Conservation (phyloP, 2,797 vertebrate species). For the Diglossa cyanea region DNA sequence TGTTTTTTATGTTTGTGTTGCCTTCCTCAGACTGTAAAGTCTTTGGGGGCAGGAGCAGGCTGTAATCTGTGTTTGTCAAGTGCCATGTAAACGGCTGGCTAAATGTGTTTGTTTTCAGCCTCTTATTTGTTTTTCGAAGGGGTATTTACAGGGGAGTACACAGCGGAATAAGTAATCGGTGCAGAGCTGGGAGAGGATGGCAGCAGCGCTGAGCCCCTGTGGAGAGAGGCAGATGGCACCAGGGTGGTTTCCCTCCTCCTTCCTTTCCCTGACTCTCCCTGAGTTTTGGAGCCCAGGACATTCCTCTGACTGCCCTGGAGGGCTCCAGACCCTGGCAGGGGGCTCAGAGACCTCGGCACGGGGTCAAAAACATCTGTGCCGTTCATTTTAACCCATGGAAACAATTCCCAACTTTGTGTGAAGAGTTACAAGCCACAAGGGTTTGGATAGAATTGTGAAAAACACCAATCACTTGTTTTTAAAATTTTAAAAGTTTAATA, state of each 20-base stretch:
- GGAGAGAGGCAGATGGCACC: neutral
- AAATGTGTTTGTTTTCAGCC: conserved; percentile 40
- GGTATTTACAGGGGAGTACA: neutral
- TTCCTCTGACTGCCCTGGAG: too few relatives aligned
- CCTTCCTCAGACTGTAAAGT: neutral
- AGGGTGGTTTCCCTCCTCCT: neutral
- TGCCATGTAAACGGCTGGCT: conserved; percentile 24
- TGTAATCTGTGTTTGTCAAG: conserved; percentile 43
- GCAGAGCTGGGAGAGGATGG: neutral
- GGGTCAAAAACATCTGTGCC: too few relatives aligned
- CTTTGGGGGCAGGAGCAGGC: neutral
- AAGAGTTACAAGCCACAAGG: too few relatives aligned
- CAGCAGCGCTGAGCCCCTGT: neutral
- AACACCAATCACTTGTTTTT: too few relatives aligned
- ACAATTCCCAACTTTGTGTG: too few relatives aligned
- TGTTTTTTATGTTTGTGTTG: neutral
- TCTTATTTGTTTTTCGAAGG: conserved; percentile 45
- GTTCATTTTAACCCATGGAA: too few relatives aligned
- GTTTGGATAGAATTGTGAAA: too few relatives aligned
- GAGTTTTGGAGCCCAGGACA: too few relatives aligned
- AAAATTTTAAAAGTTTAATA: too few relatives aligned
- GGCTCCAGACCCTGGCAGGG: too few relatives aligned
- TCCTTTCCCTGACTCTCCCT: neutral
- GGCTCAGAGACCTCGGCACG: too few relatives aligned
- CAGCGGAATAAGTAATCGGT: conserved; percentile 6